A percentile compares a stretch with the other conserved stretches of the same genome.
Conservation (phyloP, 2,888 invertebrate species). For the Barypeithes pellucidus region DNA sequence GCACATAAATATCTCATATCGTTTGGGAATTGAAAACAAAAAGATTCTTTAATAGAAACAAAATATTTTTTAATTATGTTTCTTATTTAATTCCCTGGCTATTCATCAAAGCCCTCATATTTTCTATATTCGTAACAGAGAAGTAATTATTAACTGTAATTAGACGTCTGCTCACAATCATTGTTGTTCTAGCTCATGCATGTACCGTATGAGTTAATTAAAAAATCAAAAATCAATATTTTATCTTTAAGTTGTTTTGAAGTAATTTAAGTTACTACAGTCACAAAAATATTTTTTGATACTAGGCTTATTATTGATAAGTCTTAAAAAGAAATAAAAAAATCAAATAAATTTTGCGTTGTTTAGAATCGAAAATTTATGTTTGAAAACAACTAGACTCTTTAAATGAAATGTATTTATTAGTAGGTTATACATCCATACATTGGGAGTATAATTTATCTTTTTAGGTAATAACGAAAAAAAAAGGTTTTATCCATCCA, state of each 20-base stretch:
- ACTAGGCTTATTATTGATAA: not conserved
- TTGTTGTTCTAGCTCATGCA: constrained; percentile 10
- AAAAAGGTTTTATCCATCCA: constrained; percentile 7
- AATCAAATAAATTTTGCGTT: too few species aligned
- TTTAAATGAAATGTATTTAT: too few species aligned
- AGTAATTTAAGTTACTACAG: too few species aligned
- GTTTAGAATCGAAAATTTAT: too few species aligned
- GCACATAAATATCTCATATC: too few species aligned
- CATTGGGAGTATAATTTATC: not conserved
- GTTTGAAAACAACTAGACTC: too few species aligned
- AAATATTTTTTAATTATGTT: constrained; percentile 14
- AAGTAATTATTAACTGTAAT: constrained; percentile 22
- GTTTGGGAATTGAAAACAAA: not conserved
- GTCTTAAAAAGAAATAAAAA: too few species aligned
- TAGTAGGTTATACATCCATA: too few species aligned
- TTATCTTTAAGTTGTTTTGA: constrained; percentile 1
- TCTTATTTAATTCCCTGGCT: not conserved
- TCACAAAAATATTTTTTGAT: too few species aligned
- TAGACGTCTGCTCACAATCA: constrained; percentile 8
- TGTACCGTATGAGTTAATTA: constrained; percentile 3
- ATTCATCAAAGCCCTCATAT: constrained; percentile 19
- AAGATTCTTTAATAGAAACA: not conserved
- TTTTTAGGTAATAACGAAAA: not conserved
- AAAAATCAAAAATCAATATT: not conserved
- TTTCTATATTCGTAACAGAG: not conserved